phyloP scores from a whole-genome alignment of 64 coral and sea anemone species.

The Stichodactyla helianthus region DNA sequence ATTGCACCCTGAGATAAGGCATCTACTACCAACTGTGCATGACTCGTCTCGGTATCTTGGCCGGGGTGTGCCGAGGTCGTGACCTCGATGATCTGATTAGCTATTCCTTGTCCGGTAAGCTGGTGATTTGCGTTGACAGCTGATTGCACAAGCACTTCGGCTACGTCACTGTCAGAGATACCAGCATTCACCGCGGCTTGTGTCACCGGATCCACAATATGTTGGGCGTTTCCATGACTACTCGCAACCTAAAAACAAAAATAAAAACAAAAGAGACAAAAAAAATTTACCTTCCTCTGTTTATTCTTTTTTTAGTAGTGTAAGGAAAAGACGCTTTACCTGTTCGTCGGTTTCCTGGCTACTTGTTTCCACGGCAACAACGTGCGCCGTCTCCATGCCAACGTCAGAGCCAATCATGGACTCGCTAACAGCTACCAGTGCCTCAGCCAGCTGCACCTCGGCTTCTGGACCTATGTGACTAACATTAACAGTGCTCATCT shows the following conservation, averaged over 20 bases:
- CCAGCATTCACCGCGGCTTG: constrained; percentile 91
- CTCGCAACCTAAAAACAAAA: constrained; percentile 5
- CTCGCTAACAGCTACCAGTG: constrained; percentile 89
- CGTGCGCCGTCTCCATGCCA: constrained; percentile 70
- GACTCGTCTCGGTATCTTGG: constrained; percentile 27
- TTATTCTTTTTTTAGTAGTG: not conserved
- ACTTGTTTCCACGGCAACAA: constrained; percentile 77
- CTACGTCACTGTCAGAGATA: constrained; percentile 74
- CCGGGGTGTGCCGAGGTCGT: constrained; percentile 41
- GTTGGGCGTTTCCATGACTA: not conserved
- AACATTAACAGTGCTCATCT: constrained; percentile 70
- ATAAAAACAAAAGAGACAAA: not conserved
- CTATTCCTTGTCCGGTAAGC: constrained; percentile 7
- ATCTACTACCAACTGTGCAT: constrained; percentile 39
- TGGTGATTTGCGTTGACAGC: constrained; percentile 55
- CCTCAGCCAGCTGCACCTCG: constrained; percentile 93
- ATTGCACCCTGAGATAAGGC: constrained; percentile 28
- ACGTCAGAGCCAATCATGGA: constrained; percentile 62
- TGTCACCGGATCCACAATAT: constrained; percentile 57
- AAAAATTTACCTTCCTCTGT: not conserved
- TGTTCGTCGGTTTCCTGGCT: constrained; percentile 56
- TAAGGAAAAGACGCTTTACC: constrained; percentile 56
- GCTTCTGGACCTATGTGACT: constrained; percentile 85
- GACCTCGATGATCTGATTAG: constrained; percentile 75
- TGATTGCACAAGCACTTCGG: constrained; percentile 64